Base-by-base conservation (phyloP, 2,113 vertebrate genomes). In the Corydoras maculifer region DNA sequence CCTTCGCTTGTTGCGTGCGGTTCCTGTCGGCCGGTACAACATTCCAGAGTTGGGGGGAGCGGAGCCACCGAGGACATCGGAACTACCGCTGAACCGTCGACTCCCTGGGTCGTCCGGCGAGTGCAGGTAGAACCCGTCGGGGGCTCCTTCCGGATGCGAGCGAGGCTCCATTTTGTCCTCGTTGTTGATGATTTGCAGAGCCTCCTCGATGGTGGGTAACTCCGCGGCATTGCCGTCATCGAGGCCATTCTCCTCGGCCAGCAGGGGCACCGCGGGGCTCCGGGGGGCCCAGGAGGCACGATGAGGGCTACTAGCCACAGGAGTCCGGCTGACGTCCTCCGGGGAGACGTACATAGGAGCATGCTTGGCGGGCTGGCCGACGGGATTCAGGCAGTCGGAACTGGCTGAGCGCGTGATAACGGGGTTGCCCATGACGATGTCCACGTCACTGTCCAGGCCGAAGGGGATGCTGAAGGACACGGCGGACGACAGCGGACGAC, bases 401-500 rank as follows among this genome's bases (percentile, higher is more conserved):
- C 94, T 96, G 78, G 91, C 84, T 0, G 94, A 96, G 61, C 93
- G 92, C 5, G 87, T 86, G 64, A 90, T 90, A 48, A 73, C 72
- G 18, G 94, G 93, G 81, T 95, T 91, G 30, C 94, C 94, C 94
- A 94, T 96, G 73, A 96, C 93, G 9, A 96, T 87, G 65, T 96
- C 94, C 72, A 96, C 93, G 14, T 96, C 94, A 71, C 94, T 96
- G 87, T 96, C 94, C 84, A 96, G 82, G 78, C 94, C 93, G 81
- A 96, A 96, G 69, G 94, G 94, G 76, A 94, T 96, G 87, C 94
- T 96, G 85, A 96, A 96, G 31, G 94, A 96, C 35, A 94, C 91
- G 0, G 90, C 93, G 70, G 94, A 90, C 18, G 91, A 95, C 75
- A 95, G 81, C 3, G 94, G 92, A 30, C 91, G 92, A 81, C 92